These are phyloP conservation scores for Parnassius smintheus DNA, from an alignment of 2,888 invertebrate species.

Conservation along the genomic window DNA sequence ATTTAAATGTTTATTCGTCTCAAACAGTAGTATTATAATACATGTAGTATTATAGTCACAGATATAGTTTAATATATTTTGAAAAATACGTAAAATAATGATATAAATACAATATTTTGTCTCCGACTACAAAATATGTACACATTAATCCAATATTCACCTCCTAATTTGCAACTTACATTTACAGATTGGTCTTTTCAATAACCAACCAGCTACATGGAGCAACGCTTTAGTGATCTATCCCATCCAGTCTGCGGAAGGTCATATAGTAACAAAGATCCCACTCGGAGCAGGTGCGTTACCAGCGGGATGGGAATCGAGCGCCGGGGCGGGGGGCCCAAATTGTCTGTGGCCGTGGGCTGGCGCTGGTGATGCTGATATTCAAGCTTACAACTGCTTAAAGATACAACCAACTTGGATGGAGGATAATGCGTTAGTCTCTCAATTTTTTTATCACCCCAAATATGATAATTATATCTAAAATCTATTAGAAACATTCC, in stretches of 20 bases:
- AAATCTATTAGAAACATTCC: no score
- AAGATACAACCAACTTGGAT: slow-evolving; percentile 93
- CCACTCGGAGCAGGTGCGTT: slow-evolving; percentile 78
- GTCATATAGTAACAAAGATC: slow-evolving; percentile 74
- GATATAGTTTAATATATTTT: no score
- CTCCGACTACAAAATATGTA: no score
- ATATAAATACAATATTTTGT: no score
- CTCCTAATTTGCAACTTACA: neutral
- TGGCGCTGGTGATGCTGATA: slow-evolving; percentile 82
- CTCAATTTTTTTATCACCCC: neutral
- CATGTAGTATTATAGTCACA: no score
- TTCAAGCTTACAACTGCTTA: slow-evolving; percentile 85
- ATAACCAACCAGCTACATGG: slow-evolving; percentile 63
- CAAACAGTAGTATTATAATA: no score
- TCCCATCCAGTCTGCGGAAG: slow-evolving; percentile 56
- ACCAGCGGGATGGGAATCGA: slow-evolving; percentile 81
- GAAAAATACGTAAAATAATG: no score
- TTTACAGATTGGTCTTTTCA: slow-evolving; percentile 69
- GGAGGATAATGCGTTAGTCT: slow-evolving; percentile 80
- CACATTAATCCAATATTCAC: no score
- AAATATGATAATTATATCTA: neutral
- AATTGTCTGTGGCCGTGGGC: slow-evolving; percentile 87
- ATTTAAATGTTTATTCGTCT: no score
- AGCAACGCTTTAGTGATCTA: slow-evolving; percentile 58
- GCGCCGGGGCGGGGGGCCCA: slow-evolving; percentile 61